A percentile compares a stretch with the other conserved stretches of the same genome.
Evolutionary conservation across 2,888 invertebrate species (phyloP).

Genomic region (Anoplius nigerrimus): DNA sequence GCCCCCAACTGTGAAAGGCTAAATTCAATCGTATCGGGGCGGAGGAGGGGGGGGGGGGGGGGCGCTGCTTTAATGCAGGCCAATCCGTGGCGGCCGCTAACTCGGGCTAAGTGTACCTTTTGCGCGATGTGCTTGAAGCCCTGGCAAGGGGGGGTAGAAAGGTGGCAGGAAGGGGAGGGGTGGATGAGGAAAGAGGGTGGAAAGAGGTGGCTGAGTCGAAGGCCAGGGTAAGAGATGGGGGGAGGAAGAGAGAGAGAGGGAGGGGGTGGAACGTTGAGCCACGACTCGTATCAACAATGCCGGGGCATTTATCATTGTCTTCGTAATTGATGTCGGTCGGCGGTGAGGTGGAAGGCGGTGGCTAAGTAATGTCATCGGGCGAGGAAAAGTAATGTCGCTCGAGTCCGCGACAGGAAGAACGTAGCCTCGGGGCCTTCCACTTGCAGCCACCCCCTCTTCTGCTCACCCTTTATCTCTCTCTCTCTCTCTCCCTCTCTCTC

Average conservation of each 20-base stretch:
- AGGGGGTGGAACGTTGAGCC: conserved; percentile 19
- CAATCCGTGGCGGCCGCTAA: not conserved
- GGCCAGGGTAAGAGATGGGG: no score
- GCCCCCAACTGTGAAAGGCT: conserved; percentile 3
- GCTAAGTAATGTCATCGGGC: conserved; percentile 17
- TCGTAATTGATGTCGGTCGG: conserved; percentile 47
- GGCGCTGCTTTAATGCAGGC: not conserved
- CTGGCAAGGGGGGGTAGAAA: no score
- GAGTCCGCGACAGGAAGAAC: not conserved
- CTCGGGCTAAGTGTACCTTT: no score
- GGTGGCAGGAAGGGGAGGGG: not conserved
- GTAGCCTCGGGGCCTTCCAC: not conserved
- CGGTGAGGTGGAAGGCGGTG: conserved; percentile 18
- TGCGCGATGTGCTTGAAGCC: no score
- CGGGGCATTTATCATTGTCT: conserved; percentile 45
- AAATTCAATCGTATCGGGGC: conserved; percentile 22
- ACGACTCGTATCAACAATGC: conserved; percentile 39
- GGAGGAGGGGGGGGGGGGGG: not conserved
- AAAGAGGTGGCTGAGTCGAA: no score
- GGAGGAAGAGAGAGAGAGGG: not conserved
- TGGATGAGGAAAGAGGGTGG: not conserved
- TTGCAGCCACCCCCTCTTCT: not conserved
- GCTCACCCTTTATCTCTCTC: not conserved
- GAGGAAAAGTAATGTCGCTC: conserved; percentile 28
- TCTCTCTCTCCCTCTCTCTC: not conserved